A percentile compares a stretch with the other conserved stretches of the same genome.
Evolutionary conservation across 2,888 invertebrate species (phyloP).

Genomic region (Trisateles emortualis): DNA sequence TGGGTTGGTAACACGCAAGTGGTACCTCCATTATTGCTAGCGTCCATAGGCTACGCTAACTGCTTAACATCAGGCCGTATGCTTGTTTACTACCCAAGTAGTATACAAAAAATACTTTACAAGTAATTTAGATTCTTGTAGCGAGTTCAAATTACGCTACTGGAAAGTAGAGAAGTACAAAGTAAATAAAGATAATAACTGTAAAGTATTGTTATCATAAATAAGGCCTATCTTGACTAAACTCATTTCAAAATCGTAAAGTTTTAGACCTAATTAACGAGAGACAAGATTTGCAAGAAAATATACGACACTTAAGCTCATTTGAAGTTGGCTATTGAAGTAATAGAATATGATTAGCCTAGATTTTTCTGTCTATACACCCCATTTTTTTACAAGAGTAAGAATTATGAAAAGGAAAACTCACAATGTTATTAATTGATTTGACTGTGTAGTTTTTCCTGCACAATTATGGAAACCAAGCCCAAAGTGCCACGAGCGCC

Average conservation of each 20-base stretch:
- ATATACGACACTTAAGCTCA: not conserved
- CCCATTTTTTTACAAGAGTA: no score
- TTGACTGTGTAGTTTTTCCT: no score
- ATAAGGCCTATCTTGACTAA: not conserved
- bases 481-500: no score
- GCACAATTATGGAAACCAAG: no score
- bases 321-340: not conserved
- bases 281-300: not conserved
- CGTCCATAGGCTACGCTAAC: no score
- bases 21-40: no score
- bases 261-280: not conserved
- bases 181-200: constrained; percentile 13
- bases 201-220: constrained; percentile 4
- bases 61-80: no score
- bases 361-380: not conserved
- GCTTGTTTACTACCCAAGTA: no score
- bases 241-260: not conserved
- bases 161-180: constrained; percentile 8
- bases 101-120: no score
- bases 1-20: no score
- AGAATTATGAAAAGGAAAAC: no score
- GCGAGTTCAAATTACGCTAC: constrained; percentile 9
- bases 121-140: constrained; percentile 22
- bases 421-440: no score
- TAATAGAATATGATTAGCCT: not conserved